A percentile compares a stretch with the other conserved stretches of the same genome.
Conservation (phyloP, 2,797 vertebrate genomes). For the Diplodus sargus region DNA sequence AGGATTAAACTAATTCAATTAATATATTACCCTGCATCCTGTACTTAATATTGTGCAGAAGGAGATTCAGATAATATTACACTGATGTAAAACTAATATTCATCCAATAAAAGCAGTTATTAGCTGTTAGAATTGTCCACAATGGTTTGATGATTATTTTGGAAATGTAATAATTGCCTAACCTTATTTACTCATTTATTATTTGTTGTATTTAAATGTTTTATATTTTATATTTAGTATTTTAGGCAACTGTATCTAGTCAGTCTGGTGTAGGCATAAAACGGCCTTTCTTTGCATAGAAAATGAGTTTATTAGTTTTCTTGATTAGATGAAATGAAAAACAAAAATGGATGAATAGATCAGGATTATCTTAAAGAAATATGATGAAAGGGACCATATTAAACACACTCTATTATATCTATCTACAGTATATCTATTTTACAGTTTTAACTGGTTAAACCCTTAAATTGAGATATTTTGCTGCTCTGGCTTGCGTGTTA, state of each 20-base stretch:
- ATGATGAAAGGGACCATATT: not conserved
- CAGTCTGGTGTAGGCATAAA: not conserved
- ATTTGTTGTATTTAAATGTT: not conserved
- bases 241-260: not conserved
- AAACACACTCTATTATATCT: not conserved
- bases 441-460: not conserved
- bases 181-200: not conserved
- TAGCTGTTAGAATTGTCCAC: not conserved
- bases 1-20: not conserved
- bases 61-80: slow-evolving; percentile 4
- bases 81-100: not conserved
- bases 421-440: not conserved
- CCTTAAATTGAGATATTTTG: not conserved
- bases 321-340: not conserved
- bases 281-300: not conserved
- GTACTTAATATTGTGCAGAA: not conserved
- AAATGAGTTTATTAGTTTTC: not conserved
- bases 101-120: not conserved
- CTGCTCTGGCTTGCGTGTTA: too few relatives aligned
- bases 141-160: not conserved
- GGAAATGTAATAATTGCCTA: not conserved
- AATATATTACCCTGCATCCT: not conserved
- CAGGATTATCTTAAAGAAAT: not conserved
- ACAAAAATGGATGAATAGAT: not conserved
- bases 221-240: not conserved